phyloP scores from a whole-genome alignment of 2,888 invertebrate species.

The Gonocerus acuteangulatus region DNA sequence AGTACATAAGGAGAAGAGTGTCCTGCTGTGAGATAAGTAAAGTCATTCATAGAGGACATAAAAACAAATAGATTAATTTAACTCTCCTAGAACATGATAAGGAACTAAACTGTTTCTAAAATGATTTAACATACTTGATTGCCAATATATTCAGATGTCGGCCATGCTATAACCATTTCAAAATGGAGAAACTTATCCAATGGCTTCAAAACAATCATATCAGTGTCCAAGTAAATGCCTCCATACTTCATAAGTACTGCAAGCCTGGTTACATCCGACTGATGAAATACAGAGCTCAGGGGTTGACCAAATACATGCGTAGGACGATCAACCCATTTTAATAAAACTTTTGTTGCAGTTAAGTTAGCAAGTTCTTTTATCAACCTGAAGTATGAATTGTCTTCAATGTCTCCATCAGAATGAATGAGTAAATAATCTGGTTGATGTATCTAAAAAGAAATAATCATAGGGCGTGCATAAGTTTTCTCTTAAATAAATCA shows the following conservation, averaged over 20 bases:
- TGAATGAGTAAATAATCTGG: constrained; percentile 42
- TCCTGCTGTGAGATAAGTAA: no score
- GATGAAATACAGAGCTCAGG: constrained; percentile 43
- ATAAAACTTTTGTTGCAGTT: constrained; percentile 29
- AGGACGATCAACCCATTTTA: constrained; percentile 39
- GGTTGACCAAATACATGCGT: constrained; percentile 44
- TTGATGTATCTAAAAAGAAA: constrained; percentile 37
- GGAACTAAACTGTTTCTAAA: no score
- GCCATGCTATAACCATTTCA: constrained; percentile 44
- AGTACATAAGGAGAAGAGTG: no score
- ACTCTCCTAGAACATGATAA: no score
- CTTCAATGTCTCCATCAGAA: constrained; percentile 38
- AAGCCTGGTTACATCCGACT: constrained; percentile 43
- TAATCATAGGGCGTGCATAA: neutral
- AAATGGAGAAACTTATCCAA: constrained; percentile 42
- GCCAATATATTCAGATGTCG: constrained; percentile 41
- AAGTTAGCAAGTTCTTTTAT: constrained; percentile 33
- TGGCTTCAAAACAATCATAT: constrained; percentile 41
- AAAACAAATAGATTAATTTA: no score
- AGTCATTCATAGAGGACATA: no score
- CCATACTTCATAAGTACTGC: constrained; percentile 42
- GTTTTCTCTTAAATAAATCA: neutral
- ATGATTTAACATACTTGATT: constrained; percentile 40
- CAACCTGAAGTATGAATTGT: constrained; percentile 39
- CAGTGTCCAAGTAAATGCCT: constrained; percentile 44